Evolutionary conservation across 1,140 invertebrate species (phyloP).

Genomic region (Dreissena rostriformis): DNA sequence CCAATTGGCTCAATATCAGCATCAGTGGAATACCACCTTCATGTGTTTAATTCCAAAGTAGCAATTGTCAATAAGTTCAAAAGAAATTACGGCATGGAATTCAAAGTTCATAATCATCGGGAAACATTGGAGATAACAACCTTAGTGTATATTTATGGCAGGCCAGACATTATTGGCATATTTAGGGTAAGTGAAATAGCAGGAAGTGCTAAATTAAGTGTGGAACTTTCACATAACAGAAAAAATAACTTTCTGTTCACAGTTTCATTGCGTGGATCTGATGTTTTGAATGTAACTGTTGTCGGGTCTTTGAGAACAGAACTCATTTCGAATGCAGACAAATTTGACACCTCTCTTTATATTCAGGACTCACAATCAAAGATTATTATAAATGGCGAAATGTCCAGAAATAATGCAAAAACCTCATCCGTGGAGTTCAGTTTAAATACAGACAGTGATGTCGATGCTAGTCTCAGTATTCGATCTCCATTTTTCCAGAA

Average conservation of each 20-base stretch:
- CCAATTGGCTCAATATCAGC: conserved; percentile 23
- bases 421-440: not conserved
- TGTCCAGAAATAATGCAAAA: not conserved
- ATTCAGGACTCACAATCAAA: not conserved
- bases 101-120: conserved; percentile 5
- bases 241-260: conserved; percentile 30
- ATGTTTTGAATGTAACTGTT: not conserved
- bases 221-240: conserved; percentile 50
- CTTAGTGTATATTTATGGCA: not conserved
- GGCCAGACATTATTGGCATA: conserved; percentile 13
- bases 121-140: not conserved
- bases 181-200: conserved; percentile 30
- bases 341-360: conserved; percentile 1
- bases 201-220: conserved; percentile 33
- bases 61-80: not conserved
- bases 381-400: conserved; percentile 13
- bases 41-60: not conserved
- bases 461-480: conserved; percentile 10
- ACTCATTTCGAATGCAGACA: conserved; percentile 22
- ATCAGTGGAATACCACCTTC: not conserved
- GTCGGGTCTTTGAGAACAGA: conserved; percentile 17
- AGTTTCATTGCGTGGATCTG: not conserved
- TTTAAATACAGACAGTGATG: not conserved
- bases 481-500: conserved; percentile 15
- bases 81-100: not conserved